Evolutionary conservation across 2,888 invertebrate species (phyloP).

Genomic region (Leptodirus hochenwartii): DNA sequence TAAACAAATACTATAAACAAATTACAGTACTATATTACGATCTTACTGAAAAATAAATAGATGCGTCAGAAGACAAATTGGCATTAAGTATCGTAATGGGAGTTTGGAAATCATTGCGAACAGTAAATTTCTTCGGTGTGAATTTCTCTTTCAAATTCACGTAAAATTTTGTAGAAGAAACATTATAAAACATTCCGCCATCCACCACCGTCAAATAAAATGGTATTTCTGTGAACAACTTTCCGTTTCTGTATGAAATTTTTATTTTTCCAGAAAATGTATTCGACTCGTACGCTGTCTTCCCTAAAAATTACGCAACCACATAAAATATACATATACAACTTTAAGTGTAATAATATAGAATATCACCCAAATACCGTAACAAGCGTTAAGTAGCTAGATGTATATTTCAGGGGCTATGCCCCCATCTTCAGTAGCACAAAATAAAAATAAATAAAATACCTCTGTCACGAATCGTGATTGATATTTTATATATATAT

Average conservation of each 20-base stretch:
- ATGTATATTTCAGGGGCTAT: too few relatives aligned
- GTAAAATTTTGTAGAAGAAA: constrained; percentile 32
- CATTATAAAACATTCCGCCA: constrained; percentile 38
- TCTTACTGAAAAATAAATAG: constrained; percentile 39
- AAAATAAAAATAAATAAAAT: too few relatives aligned
- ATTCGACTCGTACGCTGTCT: constrained; percentile 32
- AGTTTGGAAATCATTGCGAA: constrained; percentile 55
- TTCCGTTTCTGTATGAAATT: constrained; percentile 31
- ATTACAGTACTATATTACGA: constrained; percentile 3
- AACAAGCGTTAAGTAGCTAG: too few relatives aligned
- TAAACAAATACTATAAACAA: constrained; percentile 6
- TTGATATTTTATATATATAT: too few relatives aligned
- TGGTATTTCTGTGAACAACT: constrained; percentile 36
- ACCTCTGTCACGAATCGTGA: too few relatives aligned
- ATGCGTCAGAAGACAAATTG: constrained; percentile 40
- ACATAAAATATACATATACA: constrained; percentile 1
- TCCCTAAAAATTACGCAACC: constrained; percentile 28
- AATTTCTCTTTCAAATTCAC: constrained; percentile 21
- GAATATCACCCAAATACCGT: too few relatives aligned
- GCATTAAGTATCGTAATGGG: constrained; percentile 57
- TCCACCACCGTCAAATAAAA: constrained; percentile 40
- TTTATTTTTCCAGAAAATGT: constrained; percentile 37
- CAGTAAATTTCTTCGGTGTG: constrained; percentile 29
- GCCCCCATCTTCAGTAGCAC: too few relatives aligned
- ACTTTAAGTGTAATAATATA: too few relatives aligned